A percentile compares a stretch with the other conserved stretches of the same genome.
Evolutionary conservation across 2,113 vertebrate species (phyloP).

Genomic region (Heptranchias perlo): DNA sequence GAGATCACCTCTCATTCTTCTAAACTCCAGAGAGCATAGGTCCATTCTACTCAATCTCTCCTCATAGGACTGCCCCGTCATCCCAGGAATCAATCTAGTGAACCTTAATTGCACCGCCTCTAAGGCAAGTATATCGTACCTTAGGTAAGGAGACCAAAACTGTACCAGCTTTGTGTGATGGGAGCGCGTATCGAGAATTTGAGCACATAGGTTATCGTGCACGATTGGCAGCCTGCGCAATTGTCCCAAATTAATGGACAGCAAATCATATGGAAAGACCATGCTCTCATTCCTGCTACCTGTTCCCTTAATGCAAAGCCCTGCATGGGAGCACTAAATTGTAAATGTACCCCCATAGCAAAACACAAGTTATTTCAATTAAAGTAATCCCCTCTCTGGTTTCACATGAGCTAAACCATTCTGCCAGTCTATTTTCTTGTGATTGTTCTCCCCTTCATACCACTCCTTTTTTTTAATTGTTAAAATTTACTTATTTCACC

Average conservation of each 20-base stretch:
- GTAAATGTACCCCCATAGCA: neutral
- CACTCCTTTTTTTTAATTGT: neutral
- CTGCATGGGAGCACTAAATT: neutral
- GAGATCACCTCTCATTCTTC: no score
- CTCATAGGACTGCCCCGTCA: no score
- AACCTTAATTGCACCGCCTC: no score
- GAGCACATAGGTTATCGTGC: neutral
- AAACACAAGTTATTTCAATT: neutral
- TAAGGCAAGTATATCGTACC: no score
- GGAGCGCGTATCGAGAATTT: neutral
- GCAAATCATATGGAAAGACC: neutral
- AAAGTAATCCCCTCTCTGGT: no score
- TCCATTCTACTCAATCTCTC: no score
- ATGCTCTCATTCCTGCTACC: neutral
- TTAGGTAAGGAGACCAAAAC: no score
- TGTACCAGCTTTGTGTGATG: neutral
- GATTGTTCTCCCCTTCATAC: neutral
- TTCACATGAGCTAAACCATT: neutral
- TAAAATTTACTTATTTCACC: neutral
- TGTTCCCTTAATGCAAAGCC: neutral
- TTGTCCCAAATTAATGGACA: neutral
- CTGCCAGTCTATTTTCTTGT: neutral
- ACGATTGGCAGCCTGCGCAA: neutral
- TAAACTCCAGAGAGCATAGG: no score
- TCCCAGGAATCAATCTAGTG: no score